Evolutionary conservation across 2,888 invertebrate genomes (phyloP).

Genomic region (Calameuta pallipes): DNA sequence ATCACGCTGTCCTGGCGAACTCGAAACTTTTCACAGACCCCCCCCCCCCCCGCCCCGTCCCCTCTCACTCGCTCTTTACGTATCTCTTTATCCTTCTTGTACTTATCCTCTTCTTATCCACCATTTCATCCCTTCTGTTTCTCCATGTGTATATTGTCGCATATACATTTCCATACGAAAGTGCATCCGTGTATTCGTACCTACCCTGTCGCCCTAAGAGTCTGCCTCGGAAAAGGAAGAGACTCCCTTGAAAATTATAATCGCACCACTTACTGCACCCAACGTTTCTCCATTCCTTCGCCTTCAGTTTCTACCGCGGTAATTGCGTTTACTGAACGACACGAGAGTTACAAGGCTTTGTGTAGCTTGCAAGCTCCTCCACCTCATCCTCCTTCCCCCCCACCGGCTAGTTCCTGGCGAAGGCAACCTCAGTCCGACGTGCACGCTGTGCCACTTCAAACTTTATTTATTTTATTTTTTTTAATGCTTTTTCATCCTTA

Average conservation of each 20-base stretch:
- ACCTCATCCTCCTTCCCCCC: constrained; percentile 4
- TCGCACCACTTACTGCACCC: constrained; percentile 53
- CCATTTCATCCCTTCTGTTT: not conserved
- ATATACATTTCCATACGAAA: not conserved
- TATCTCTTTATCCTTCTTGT: not conserved
- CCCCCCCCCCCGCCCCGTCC: not conserved
- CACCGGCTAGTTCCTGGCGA: constrained; percentile 14
- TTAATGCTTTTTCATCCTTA: not conserved
- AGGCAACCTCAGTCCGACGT: not conserved
- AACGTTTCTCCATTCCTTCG: constrained; percentile 29
- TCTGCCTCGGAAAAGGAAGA: not conserved
- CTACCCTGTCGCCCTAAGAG: not conserved
- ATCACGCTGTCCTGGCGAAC: constrained; percentile 5
- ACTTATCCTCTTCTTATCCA: not conserved
- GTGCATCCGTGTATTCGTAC: not conserved
- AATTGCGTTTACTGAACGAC: constrained; percentile 53
- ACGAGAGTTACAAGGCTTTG: constrained; percentile 43
- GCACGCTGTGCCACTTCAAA: not conserved
- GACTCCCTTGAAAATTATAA: constrained; percentile 49
- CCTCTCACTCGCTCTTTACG: not conserved
- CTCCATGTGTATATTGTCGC: not conserved
- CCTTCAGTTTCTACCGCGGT: constrained; percentile 28
- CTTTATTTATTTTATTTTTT: not conserved
- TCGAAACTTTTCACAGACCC: constrained; percentile 11
- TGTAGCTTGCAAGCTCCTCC: constrained; percentile 28